A percentile compares a stretch with the other conserved stretches of the same genome.
phyloP scores from a whole-genome alignment of 2,888 invertebrate genomes.

The Trachelus iudaicus region DNA sequence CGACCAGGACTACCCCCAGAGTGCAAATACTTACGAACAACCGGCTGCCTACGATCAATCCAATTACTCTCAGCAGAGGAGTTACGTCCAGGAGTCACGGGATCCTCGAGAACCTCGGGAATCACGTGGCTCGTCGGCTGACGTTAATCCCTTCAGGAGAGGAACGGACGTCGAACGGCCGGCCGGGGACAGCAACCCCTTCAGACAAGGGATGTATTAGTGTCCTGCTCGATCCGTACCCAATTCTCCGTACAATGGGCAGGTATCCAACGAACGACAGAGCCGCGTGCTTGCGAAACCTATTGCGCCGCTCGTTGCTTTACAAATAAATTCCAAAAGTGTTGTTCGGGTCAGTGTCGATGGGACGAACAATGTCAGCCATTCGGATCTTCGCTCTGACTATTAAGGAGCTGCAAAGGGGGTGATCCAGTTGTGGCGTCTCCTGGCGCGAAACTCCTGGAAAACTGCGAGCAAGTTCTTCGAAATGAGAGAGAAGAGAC shows the following conservation, averaged over 20 bases:
- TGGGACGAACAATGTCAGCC: neutral
- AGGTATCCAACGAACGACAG: neutral
- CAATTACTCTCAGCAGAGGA: constrained; percentile 8
- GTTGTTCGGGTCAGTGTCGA: neutral
- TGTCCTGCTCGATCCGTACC: neutral
- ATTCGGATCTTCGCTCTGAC: neutral
- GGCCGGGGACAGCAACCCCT: constrained; percentile 77
- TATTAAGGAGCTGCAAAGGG: too few species aligned
- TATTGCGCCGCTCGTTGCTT: neutral
- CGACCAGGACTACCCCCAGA: constrained; percentile 62
- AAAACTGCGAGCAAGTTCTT: neutral
- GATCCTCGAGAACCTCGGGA: constrained; percentile 29
- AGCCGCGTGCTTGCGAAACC: neutral
- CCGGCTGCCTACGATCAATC: constrained; percentile 45
- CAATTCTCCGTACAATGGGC: neutral
- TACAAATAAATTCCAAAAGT: neutral
- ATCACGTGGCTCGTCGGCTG: constrained; percentile 36
- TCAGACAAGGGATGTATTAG: constrained; percentile 79
- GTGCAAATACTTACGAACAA: constrained; percentile 59
- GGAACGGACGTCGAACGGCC: constrained; percentile 66
- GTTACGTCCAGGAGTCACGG: constrained; percentile 22
- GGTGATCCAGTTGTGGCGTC: neutral
- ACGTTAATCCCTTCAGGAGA: constrained; percentile 67
- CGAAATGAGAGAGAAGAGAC: neutral
- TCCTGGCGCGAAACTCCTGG: neutral